Evolutionary conservation across 2,113 vertebrate species (phyloP).

Genomic region (Hippocampus abdominalis): DNA sequence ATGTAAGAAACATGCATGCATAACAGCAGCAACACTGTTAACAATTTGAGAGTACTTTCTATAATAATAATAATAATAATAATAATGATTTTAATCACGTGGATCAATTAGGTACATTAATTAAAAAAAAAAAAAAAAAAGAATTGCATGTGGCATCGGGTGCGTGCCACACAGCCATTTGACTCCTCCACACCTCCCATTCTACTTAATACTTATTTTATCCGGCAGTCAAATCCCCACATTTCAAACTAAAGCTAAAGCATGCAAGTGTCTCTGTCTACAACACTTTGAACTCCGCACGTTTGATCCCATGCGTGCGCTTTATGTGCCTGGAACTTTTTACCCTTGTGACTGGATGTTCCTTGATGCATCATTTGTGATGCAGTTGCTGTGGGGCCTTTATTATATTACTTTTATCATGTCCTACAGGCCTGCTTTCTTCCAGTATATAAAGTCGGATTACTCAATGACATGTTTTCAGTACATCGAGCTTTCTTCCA

Average conservation of each 20-base stretch:
- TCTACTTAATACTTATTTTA: conserved; percentile 45
- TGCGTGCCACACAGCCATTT: conserved; percentile 39
- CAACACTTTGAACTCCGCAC: conserved; percentile 18
- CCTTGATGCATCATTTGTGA: too few relatives aligned
- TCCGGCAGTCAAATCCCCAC: conserved; percentile 50
- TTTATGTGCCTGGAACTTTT: neutral
- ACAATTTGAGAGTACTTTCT: neutral
- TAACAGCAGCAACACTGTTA: too few relatives aligned
- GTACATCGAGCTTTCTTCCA: too few relatives aligned
- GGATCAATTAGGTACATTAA: neutral
- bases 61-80: neutral
- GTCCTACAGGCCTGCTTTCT: too few relatives aligned
- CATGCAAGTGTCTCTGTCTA: conserved; percentile 10
- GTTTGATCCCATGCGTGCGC: conserved; percentile 21
- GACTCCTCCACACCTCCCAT: conserved; percentile 15
- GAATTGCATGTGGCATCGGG: conserved; percentile 5
- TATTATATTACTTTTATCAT: too few relatives aligned
- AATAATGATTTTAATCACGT: neutral
- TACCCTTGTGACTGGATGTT: too few relatives aligned
- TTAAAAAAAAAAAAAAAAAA: neutral
- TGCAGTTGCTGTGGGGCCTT: too few relatives aligned
- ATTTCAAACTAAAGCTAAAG: conserved; percentile 34
- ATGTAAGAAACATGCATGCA: too few relatives aligned
- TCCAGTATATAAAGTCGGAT: too few relatives aligned
- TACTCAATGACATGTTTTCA: too few relatives aligned